A percentile compares a stretch with the other conserved stretches of the same genome.
These are phyloP conservation scores for Timandra comae DNA, from an alignment of 2,888 invertebrate genomes.

Conservation along the genomic window DNA sequence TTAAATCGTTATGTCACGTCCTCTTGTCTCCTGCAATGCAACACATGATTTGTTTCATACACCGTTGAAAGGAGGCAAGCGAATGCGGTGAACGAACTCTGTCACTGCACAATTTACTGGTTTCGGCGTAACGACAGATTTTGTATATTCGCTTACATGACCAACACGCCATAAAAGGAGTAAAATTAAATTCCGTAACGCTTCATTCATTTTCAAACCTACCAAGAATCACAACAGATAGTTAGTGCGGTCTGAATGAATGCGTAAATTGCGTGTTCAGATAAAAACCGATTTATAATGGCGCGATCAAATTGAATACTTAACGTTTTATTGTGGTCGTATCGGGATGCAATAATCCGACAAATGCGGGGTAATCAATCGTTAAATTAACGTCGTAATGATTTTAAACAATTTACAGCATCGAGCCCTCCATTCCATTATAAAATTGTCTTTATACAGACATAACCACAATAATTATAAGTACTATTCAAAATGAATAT, in stretches of 20 bases:
- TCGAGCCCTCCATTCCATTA: background rate
- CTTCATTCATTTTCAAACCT: conserved; percentile 13
- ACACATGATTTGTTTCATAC: conserved; percentile 56
- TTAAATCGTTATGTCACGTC: conserved; percentile 45
- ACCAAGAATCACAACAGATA: conserved; percentile 6
- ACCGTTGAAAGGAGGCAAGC: no score
- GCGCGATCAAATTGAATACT: conserved; percentile 8
- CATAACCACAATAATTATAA: no score
- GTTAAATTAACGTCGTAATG: conserved; percentile 6
- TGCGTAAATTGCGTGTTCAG: conserved; percentile 15
- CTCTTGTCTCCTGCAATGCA: conserved; percentile 38
- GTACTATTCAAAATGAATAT: no score
- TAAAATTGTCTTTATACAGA: no score
- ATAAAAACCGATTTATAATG: conserved; percentile 11
- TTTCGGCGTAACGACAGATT: conserved; percentile 60
- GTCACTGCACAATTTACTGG: conserved; percentile 60
- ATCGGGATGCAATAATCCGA: conserved; percentile 7
- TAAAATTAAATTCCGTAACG: background rate
- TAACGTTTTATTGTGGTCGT: conserved; percentile 10
- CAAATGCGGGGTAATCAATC: conserved; percentile 11
- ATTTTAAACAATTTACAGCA: conserved; percentile 10
- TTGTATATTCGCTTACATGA: conserved; percentile 44
- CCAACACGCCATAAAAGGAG: background rate
- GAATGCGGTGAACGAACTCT: conserved; percentile 68
- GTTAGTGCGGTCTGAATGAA: conserved; percentile 13